Base-by-base conservation (phyloP, 2,888 invertebrate species). In the Philereme transversata region DNA sequence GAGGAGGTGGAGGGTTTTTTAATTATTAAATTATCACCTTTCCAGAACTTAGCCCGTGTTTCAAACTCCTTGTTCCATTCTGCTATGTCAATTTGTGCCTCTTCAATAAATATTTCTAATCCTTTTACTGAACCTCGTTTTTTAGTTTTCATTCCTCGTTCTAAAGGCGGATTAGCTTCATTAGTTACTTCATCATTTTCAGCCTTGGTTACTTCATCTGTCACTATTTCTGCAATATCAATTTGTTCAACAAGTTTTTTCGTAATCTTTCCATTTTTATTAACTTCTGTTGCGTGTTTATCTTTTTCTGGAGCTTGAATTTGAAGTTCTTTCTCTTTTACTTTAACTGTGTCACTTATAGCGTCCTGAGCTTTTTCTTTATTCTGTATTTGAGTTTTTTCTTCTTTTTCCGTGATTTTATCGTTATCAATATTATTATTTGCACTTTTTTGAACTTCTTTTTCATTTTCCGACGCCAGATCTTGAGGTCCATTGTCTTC, bases 1-100 rank as follows among this genome's bases (percentile, higher is more conserved):
- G 4, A 48, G 8, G 35, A n/a, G n/a, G n/a, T n/a, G n/a, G n/a
- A n/a, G n/a, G n/a, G n/a, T n/a, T n/a, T n/a, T n/a, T n/a, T n/a
- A n/a, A n/a, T n/a, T n/a, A n/a, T n/a, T n/a, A 34, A 22, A 6
- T 9, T 35, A 35, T 46, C 52, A 61, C 61, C 61, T 61, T 57
- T 61, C 61, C 61, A 60, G 48, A 88, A 83, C 57, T 81, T 77
- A 0, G 88, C 82, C 4, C 84, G 77, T 0, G 67, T 65, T 51
- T 43, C 43, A n/a, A 43, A 43, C 10, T 43, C 43, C n/a, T 43
- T 11, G 40, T 8, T 57, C 43, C 43, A 43, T 43, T 43, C 43
- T 9, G 10, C 43, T n/a, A 43, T 9, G 10, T 43, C 10, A 10
- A 10, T 10, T 43, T 43, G 44, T 45, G 35, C 9, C 38, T 8